A percentile compares a stretch with the other conserved stretches of the same genome.
Conservation (phyloP, 2,888 invertebrate genomes). For the Amiota minor region DNA sequence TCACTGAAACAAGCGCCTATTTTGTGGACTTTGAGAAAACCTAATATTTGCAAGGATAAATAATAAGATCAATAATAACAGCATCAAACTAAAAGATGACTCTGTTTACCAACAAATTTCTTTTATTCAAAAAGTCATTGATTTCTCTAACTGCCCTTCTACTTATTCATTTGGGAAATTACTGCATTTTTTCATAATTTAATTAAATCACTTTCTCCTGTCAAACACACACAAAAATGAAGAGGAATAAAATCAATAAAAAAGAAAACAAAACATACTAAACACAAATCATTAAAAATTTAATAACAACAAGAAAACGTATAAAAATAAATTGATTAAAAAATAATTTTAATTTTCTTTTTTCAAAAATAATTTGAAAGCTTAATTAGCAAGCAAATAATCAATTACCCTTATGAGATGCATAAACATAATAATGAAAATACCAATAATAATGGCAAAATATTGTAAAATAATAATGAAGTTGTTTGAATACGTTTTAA, state of each 20-base stretch:
- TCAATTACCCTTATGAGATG: slow-evolving; percentile 46
- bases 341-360: neutral
- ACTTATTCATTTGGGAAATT: slow-evolving; percentile 1
- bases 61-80: no score
- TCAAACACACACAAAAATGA: no score
- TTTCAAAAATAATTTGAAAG: slow-evolving; percentile 12
- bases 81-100: no score
- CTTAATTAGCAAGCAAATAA: slow-evolving; percentile 54
- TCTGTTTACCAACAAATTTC: no score
- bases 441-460: neutral
- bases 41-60: no score
- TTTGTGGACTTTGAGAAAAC: no score
- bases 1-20: no score
- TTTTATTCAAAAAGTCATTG: no score
- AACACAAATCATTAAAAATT: slow-evolving; percentile 19
- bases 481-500: neutral
- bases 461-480: neutral
- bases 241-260: slow-evolving; percentile 13
- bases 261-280: slow-evolving; percentile 13
- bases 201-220: slow-evolving; percentile 43
- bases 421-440: neutral
- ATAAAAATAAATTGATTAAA: neutral
- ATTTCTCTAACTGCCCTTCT: no score
- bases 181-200: slow-evolving; percentile 7
- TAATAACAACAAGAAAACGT: neutral